phyloP scores from a whole-genome alignment of 2,797 vertebrate species.

The Acipenser oxyrinchus region DNA sequence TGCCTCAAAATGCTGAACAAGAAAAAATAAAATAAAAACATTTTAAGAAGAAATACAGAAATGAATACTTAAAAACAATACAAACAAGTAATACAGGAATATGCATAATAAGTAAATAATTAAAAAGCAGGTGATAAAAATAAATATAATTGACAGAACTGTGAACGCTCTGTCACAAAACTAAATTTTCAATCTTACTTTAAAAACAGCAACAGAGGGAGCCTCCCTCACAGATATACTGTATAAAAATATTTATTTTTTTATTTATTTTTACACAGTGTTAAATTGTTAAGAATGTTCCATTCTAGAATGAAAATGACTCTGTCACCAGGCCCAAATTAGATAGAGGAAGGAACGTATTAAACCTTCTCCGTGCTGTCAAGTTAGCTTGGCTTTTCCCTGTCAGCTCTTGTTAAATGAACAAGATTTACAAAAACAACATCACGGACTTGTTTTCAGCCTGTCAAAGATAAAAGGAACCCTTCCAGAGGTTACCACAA shows the following conservation, averaged over 20 bases:
- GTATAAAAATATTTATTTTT: not conserved
- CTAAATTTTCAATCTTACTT: no score
- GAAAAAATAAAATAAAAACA: no score
- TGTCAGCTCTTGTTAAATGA: conserved; percentile 34
- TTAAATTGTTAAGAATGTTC: not conserved
- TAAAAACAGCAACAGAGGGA: no score
- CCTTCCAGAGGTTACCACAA: conserved; percentile 8
- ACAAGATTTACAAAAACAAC: conserved; percentile 33
- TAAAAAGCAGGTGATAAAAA: no score
- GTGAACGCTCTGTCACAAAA: no score
- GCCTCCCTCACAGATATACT: no score
- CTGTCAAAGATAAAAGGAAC: conserved; percentile 19
- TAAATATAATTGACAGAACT: no score
- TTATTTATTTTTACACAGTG: not conserved
- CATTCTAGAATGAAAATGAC: conserved; percentile 32
- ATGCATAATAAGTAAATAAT: no score
- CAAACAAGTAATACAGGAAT: no score
- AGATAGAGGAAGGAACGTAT: conserved; percentile 29
- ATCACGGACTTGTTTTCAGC: conserved; percentile 19
- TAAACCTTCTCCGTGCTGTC: conserved; percentile 27
- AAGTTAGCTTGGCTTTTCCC: conserved; percentile 27
- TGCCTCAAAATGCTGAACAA: no score
- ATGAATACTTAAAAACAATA: no score
- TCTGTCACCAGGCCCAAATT: conserved; percentile 29
- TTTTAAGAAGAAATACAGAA: no score